These are phyloP conservation scores for Phoenicopterus ruber DNA, from an alignment of 2,113 vertebrate genomes.

Conservation along the genomic window DNA sequence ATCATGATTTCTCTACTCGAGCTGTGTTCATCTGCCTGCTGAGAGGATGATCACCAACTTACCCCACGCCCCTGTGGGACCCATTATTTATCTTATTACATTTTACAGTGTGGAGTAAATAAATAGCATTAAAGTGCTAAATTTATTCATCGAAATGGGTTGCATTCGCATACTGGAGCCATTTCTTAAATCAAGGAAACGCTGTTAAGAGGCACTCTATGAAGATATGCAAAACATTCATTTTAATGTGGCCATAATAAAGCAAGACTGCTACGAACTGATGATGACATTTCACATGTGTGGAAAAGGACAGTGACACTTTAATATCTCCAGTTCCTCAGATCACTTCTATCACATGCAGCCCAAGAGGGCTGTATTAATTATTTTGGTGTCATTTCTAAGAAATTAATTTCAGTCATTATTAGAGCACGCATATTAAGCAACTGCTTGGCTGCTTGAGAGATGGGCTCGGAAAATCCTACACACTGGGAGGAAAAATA, in stretches of 20 bases:
- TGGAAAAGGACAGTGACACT: not conserved
- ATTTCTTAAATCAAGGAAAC: conserved; percentile 54
- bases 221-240: conserved; percentile 53
- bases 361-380: not conserved
- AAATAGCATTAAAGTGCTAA: conserved; percentile 71
- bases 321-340: not conserved
- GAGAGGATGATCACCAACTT: conserved; percentile 71
- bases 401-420: conserved; percentile 1
- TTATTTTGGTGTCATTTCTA: not conserved
- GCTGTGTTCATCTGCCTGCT: conserved; percentile 60
- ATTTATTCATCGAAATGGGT: conserved; percentile 62
- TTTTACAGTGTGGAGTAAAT: conserved; percentile 72
- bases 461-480: not conserved
- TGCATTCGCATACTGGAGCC: not conserved
- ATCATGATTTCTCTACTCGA: conserved; percentile 69
- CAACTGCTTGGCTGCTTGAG: not conserved
- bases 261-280: conserved; percentile 22
- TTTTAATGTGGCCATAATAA: conserved; percentile 58
- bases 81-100: conserved; percentile 70
- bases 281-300: not conserved
- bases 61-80: conserved; percentile 37
- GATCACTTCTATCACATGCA: not conserved
- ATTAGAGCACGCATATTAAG: not conserved
- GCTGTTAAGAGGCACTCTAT: conserved; percentile 50
- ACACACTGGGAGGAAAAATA: not conserved